Conservation (phyloP, 2,888 invertebrate genomes). For the Saturnia japonica region DNA sequence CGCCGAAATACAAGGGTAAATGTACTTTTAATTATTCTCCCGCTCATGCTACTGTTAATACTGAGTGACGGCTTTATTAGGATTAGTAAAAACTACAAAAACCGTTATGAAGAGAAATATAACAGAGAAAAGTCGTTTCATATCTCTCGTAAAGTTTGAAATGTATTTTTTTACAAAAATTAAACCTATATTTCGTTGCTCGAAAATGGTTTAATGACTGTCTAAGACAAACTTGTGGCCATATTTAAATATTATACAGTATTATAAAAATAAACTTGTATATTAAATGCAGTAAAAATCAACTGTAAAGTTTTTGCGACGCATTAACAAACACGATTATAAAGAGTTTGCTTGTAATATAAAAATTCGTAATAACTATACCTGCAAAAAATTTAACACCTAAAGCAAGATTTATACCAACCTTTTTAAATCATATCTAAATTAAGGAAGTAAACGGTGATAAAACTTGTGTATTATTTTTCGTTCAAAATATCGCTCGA, state of each 20-base stretch:
- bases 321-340: not conserved
- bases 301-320: not conserved
- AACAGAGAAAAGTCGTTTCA: not conserved
- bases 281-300: not conserved
- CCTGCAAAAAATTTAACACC: not conserved
- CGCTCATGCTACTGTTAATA: conserved; percentile 27
- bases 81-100: not conserved
- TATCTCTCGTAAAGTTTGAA: too few species aligned
- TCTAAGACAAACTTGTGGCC: not conserved
- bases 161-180: too few species aligned
- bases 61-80: conserved; percentile 22
- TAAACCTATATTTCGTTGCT: too few species aligned
- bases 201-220: not conserved
- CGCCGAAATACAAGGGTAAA: conserved; percentile 31
- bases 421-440: not conserved
- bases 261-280: not conserved
- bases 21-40: conserved; percentile 41
- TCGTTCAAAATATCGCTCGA: conserved; percentile 20
- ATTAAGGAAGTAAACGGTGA: not conserved
- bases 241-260: not conserved
- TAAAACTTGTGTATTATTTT: conserved; percentile 4
- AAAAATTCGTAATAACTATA: not conserved
- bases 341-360: not conserved
- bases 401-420: not conserved
- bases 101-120: conserved; percentile 1